Conservation (phyloP, 2,888 invertebrate genomes). For the Lycophotia porphyrea region DNA sequence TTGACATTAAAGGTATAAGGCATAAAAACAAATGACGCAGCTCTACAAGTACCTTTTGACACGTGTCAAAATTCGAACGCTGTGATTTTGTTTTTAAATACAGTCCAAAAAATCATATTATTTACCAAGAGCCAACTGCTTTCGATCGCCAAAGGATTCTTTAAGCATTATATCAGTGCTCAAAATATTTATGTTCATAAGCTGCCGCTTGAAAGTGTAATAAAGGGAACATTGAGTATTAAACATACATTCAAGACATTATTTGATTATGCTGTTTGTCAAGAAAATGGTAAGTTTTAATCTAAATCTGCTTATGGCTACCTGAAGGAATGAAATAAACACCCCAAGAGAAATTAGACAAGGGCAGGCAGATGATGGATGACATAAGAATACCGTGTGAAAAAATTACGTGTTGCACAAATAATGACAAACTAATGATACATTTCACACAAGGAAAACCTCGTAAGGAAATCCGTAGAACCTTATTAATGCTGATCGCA, state of each 20-base stretch:
- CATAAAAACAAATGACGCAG: constrained; percentile 16
- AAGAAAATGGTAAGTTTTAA: not conserved
- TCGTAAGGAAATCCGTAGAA: constrained; percentile 60
- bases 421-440: constrained; percentile 17
- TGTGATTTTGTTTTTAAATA: not conserved
- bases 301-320: not conserved
- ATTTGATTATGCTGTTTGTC: not conserved
- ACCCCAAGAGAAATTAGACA: not conserved
- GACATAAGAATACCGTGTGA: constrained; percentile 1
- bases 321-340: not conserved
- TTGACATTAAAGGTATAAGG: not conserved
- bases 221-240: too few species aligned
- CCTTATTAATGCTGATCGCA: constrained; percentile 48
- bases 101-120: not conserved
- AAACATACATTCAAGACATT: too few species aligned
- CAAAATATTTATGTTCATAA: not conserved
- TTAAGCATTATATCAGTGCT: not conserved
- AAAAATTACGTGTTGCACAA: constrained; percentile 10
- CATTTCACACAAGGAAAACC: constrained; percentile 41
- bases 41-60: not conserved
- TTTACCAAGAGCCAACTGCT: not conserved
- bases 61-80: not conserved
- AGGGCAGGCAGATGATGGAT: not conserved
- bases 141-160: not conserved
- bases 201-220: not conserved